A percentile compares a stretch with the other conserved stretches of the same genome.
phyloP scores from a whole-genome alignment of 2,113 vertebrate species.

The Poeciliopsis turrubarensis region DNA sequence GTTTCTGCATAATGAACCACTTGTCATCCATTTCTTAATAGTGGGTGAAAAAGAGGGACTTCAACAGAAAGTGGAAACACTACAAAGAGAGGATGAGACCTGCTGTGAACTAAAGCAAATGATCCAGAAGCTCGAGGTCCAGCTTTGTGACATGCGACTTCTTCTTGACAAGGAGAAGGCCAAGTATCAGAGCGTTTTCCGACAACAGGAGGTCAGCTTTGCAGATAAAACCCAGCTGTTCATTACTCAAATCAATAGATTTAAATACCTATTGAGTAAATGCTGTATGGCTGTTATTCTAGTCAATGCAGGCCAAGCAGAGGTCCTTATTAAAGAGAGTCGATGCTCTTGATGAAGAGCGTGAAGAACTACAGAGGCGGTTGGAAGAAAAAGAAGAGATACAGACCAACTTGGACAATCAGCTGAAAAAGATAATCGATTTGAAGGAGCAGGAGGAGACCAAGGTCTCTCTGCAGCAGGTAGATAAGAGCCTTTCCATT shows the following conservation, averaged over 20 bases:
- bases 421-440: slow-evolving; percentile 68
- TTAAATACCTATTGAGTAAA: not conserved
- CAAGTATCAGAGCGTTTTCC: slow-evolving; percentile 82
- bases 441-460: slow-evolving; percentile 71
- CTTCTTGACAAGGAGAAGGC: slow-evolving; percentile 88
- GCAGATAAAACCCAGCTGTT: not conserved
- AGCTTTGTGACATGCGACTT: slow-evolving; percentile 75
- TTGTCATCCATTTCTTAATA: slow-evolving; percentile 33
- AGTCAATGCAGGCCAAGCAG: slow-evolving; percentile 91
- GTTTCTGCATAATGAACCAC: not conserved
- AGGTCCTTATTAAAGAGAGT: slow-evolving; percentile 84
- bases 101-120: slow-evolving; percentile 78
- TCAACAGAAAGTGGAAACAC: slow-evolving; percentile 72
- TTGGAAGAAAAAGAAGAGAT: slow-evolving; percentile 80
- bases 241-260: not conserved
- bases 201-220: slow-evolving; percentile 86
- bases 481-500: slow-evolving; percentile 30
- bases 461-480: slow-evolving; percentile 83
- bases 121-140: slow-evolving; percentile 71
- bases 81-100: slow-evolving; percentile 61
- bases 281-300: slow-evolving; percentile 2
- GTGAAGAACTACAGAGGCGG: slow-evolving; percentile 80
- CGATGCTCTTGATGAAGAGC: slow-evolving; percentile 83
- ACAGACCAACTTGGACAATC: slow-evolving; percentile 68
- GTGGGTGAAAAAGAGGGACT: slow-evolving; percentile 71